Conservation (phyloP, 2,797 vertebrate species). For the Sciaenops ocellatus region DNA sequence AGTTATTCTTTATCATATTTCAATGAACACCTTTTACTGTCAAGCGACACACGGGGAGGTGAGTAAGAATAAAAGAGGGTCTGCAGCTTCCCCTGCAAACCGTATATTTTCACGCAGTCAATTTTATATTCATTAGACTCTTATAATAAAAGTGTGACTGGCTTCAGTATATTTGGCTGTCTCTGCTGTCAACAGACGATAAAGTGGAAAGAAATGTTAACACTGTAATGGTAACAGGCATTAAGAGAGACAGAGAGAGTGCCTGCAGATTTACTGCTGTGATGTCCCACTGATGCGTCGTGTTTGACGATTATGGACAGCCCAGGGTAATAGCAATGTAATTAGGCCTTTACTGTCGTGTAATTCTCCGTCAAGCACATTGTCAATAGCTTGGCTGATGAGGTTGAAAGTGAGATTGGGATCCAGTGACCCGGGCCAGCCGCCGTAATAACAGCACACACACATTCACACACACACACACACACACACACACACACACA, state of each 20-base stretch:
- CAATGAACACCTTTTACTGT: constrained; percentile 1
- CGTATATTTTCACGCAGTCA: constrained; percentile 16
- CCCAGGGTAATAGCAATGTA: constrained; percentile 83
- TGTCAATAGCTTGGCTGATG: constrained; percentile 86
- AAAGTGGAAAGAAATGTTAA: constrained; percentile 72
- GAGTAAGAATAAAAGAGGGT: background rate
- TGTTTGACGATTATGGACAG: constrained; percentile 83
- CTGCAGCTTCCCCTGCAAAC: background rate
- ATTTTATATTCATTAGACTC: constrained; percentile 11
- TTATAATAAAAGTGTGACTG: constrained; percentile 14
- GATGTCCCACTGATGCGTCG: constrained; percentile 75
- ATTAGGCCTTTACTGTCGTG: constrained; percentile 86
- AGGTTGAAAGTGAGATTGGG: constrained; percentile 83
- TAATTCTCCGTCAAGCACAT: constrained; percentile 86
- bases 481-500: constrained; percentile 21
- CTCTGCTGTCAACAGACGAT: constrained; percentile 55
- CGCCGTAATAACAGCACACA: constrained; percentile 57
- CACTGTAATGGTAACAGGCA: constrained; percentile 69
- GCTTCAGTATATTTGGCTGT: constrained; percentile 21
- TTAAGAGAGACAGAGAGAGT: constrained; percentile 59
- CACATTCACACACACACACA: constrained; percentile 5
- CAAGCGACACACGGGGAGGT: background rate
- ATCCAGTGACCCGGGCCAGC: constrained; percentile 81
- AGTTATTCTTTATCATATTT: background rate
- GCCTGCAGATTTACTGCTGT: constrained; percentile 77